A percentile compares a stretch with the other conserved stretches of the same genome.
These are phyloP conservation scores for Dryobates pubescens DNA, from an alignment of 2,797 vertebrate species.

Conservation along the genomic window DNA sequence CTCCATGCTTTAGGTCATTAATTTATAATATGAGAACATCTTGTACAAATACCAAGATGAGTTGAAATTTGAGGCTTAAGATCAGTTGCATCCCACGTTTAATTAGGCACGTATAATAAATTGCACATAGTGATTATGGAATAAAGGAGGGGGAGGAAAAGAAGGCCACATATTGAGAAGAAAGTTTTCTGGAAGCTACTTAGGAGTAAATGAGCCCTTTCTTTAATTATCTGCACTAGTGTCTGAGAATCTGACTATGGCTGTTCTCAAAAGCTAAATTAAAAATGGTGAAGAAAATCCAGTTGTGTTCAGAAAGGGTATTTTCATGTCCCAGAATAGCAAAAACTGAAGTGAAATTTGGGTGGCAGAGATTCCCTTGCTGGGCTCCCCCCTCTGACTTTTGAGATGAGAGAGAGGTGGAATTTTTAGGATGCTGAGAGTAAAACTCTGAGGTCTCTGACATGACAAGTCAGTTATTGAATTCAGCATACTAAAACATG, in stretches of 20 bases:
- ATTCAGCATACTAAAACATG: neutral
- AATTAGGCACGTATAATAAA: constrained; percentile 52
- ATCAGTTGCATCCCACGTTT: constrained; percentile 19
- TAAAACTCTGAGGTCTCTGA: neutral
- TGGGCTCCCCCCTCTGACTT: neutral
- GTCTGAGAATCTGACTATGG: constrained; percentile 25
- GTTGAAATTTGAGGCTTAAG: constrained; percentile 32
- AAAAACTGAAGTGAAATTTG: neutral
- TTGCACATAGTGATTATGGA: constrained; percentile 26
- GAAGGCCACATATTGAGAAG: constrained; percentile 14
- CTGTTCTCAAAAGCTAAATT: neutral
- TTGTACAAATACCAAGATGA: constrained; percentile 45
- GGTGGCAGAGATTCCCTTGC: rapidly evolving
- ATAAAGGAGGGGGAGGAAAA: neutral
- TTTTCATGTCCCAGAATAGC: neutral
- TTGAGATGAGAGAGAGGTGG: neutral
- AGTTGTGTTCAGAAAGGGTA: neutral
- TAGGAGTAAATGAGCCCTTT: constrained; percentile 55
- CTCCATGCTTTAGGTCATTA: neutral
- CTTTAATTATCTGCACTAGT: constrained; percentile 50
- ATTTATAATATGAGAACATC: constrained; percentile 52
- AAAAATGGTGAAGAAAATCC: constrained; percentile 5
- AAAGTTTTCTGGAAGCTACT: constrained; percentile 49
- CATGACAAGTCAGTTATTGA: neutral
- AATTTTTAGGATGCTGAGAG: neutral